These are phyloP conservation scores for Nothobranchius kuhntae DNA, from an alignment of 2,113 vertebrate species.

Conservation along the genomic window DNA sequence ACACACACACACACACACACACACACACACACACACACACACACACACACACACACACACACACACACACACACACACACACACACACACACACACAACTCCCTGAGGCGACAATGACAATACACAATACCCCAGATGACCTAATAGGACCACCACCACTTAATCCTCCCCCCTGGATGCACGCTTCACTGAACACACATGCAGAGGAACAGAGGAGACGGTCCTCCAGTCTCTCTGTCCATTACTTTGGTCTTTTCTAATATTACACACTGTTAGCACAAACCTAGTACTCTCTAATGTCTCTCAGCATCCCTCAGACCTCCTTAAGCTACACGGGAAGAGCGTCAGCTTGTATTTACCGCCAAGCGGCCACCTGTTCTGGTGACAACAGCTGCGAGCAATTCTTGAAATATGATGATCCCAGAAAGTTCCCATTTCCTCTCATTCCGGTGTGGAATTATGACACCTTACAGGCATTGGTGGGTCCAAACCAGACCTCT, in stretches of 20 bases:
- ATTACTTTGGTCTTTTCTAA: slow-evolving; percentile 44
- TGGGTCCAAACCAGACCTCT: slow-evolving; percentile 22
- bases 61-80: slow-evolving; percentile 28
- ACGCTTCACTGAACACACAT: slow-evolving; percentile 37
- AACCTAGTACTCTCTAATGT: slow-evolving; percentile 28
- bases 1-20: slow-evolving; percentile 40
- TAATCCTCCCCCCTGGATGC: slow-evolving; percentile 51
- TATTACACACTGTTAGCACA: slow-evolving; percentile 23
- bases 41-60: slow-evolving; percentile 54
- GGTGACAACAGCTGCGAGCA: slow-evolving; percentile 14
- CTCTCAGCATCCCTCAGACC: slow-evolving; percentile 28
- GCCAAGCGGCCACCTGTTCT: slow-evolving; percentile 36
- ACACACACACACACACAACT: slow-evolving; percentile 17
- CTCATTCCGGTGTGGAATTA: slow-evolving; percentile 14
- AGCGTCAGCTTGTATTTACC: slow-evolving; percentile 3
- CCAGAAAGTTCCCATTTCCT: slow-evolving; percentile 30
- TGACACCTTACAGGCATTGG: slow-evolving; percentile 12
- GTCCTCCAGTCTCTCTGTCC: slow-evolving; percentile 55
- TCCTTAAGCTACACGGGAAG: slow-evolving; percentile 14
- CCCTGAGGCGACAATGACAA: slow-evolving; percentile 62
- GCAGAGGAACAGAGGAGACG: slow-evolving; percentile 33
- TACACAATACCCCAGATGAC: slow-evolving; percentile 68
- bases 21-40: slow-evolving; percentile 14
- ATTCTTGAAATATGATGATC: slow-evolving; percentile 39
- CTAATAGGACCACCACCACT: slow-evolving; percentile 69